These are phyloP conservation scores for Steinernema khuongi DNA, from an alignment of 1,140 invertebrate genomes.

Conservation along the genomic window DNA sequence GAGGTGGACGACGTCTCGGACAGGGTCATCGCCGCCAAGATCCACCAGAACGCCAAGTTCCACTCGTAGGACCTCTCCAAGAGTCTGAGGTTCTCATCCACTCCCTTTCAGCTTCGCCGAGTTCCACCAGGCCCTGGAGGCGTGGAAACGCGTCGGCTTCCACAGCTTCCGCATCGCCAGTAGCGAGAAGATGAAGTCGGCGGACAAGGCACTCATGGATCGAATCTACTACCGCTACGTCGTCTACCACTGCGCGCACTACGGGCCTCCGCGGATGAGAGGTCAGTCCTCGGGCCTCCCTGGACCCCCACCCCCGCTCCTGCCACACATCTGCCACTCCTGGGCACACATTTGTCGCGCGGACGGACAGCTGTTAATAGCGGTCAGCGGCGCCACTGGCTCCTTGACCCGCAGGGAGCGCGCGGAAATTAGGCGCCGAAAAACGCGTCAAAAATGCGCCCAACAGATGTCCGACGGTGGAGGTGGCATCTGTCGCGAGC, in stretches of 20 bases:
- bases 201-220: slow-evolving; percentile 25
- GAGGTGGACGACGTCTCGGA: background rate
- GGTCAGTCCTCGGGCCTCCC: slow-evolving; percentile 32
- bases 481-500: background rate
- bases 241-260: slow-evolving; percentile 52
- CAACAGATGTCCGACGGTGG: slow-evolving; percentile 5
- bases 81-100: background rate
- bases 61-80: slow-evolving; percentile 1
- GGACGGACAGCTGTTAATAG: slow-evolving; percentile 5
- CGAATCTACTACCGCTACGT: slow-evolving; percentile 50
- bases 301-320: background rate
- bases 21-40: background rate
- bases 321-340: slow-evolving; percentile 11
- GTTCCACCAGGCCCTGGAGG: slow-evolving; percentile 42
- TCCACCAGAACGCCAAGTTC: slow-evolving; percentile 3
- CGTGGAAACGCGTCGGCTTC: slow-evolving; percentile 42
- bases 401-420: slow-evolving; percentile 2
- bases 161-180: slow-evolving; percentile 51
- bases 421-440: background rate
- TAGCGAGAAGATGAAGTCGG: slow-evolving; percentile 38
- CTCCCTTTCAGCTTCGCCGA: slow-evolving; percentile 25
- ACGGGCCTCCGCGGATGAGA: slow-evolving; percentile 47
- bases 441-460: background rate
- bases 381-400: background rate
- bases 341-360: background rate